phyloP scores from a whole-genome alignment of 1,140 invertebrate genomes.

The Drosophila nebulosa region DNA sequence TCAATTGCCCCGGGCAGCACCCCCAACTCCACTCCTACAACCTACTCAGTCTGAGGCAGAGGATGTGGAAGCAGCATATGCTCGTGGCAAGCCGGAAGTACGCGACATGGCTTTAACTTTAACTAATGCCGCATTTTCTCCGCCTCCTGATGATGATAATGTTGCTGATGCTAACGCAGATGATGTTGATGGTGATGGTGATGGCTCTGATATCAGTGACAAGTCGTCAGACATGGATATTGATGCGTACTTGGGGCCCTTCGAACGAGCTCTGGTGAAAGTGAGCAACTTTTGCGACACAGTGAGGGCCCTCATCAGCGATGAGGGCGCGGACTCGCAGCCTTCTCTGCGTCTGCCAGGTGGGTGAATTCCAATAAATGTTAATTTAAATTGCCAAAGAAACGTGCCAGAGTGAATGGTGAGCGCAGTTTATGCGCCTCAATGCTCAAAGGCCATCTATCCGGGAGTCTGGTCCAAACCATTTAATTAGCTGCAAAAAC shows the following conservation, averaged over 20 bases:
- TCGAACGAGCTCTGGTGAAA: conserved; percentile 43
- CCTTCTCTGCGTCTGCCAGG: conserved; percentile 15
- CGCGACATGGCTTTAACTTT: conserved; percentile 15
- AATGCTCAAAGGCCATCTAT: conserved; percentile 23
- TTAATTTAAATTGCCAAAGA: conserved; percentile 14
- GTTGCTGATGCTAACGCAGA: conserved; percentile 3
- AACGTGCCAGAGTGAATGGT: not conserved
- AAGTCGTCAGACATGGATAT: conserved; percentile 8
- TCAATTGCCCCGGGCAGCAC: conserved; percentile 31
- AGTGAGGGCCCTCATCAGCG: conserved; percentile 46
- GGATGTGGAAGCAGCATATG: conserved; percentile 16
- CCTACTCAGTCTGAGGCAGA: not conserved
- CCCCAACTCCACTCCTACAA: not conserved
- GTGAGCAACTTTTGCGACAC: conserved; percentile 61
- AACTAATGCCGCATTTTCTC: conserved; percentile 21
- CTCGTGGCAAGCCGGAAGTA: conserved; percentile 40
- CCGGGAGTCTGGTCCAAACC: conserved; percentile 21
- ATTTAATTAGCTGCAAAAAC: conserved; percentile 55
- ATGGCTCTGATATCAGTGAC: not conserved
- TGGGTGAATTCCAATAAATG: conserved; percentile 20
- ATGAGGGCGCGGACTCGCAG: not conserved
- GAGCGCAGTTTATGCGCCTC: conserved; percentile 11
- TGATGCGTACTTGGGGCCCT: conserved; percentile 45
- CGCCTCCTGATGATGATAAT: conserved; percentile 12
- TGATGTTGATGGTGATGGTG: conserved; percentile 19